Conservation (phyloP, 2,888 invertebrate species). For the Melanostoma mellinum region DNA sequence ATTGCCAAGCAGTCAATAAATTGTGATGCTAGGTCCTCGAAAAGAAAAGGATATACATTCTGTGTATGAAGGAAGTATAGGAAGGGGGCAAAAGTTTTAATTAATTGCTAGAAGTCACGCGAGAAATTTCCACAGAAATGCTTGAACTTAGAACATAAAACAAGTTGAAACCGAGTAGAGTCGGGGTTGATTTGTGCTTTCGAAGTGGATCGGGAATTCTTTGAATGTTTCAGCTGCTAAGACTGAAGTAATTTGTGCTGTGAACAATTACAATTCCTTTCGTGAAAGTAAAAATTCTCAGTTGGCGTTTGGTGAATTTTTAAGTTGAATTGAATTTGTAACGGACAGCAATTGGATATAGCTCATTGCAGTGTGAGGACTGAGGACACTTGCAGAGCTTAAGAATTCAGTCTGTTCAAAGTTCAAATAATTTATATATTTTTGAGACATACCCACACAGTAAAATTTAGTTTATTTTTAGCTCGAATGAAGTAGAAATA, state of each 20-base stretch:
- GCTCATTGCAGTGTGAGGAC: too few species aligned
- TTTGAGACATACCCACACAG: too few species aligned
- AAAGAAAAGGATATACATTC: constrained; percentile 6
- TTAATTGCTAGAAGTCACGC: constrained; percentile 70
- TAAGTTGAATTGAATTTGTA: neutral
- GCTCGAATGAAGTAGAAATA: too few species aligned
- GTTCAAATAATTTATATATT: too few species aligned
- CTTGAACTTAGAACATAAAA: constrained; percentile 46
- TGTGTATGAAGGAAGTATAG: constrained; percentile 16
- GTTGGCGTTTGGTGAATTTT: constrained; percentile 9
- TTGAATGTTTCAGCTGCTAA: constrained; percentile 42
- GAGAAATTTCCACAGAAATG: constrained; percentile 70
- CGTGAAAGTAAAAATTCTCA: constrained; percentile 2
- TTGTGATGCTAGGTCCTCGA: constrained; percentile 13
- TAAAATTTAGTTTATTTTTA: too few species aligned
- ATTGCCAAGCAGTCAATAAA: constrained; percentile 49
- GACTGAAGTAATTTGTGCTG: constrained; percentile 19
- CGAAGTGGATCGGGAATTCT: constrained; percentile 43
- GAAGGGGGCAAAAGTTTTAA: constrained; percentile 59
- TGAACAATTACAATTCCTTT: constrained; percentile 24
- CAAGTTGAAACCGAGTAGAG: neutral
- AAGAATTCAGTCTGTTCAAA: too few species aligned
- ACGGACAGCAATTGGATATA: too few species aligned
- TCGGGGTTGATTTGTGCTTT: constrained; percentile 35
- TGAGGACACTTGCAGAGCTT: too few species aligned